Evolutionary conservation across 1,140 invertebrate species (phyloP).

Genomic region (Campoletis sonorensis): DNA sequence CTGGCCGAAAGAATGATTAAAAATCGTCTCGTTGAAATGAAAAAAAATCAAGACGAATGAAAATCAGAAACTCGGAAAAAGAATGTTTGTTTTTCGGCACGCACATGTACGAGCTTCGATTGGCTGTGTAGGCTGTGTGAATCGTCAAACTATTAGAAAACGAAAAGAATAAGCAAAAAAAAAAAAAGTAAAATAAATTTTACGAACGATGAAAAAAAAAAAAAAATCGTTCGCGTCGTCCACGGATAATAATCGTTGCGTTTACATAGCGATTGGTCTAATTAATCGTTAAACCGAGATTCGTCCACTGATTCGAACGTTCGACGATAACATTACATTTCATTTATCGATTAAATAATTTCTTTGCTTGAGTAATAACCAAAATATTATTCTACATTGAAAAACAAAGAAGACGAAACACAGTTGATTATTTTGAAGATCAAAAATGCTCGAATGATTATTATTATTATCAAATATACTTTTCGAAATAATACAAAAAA

Average conservation of each 20-base stretch:
- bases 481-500: too few species aligned
- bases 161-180: conserved; percentile 25
- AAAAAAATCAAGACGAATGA: not conserved
- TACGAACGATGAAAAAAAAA: conserved; percentile 29
- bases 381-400: conserved; percentile 14
- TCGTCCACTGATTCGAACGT: conserved; percentile 68
- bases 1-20: not conserved
- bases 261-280: conserved; percentile 67
- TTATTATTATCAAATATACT: not conserved
- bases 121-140: conserved; percentile 18
- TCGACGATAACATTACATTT: conserved; percentile 64
- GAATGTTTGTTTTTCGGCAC: not conserved
- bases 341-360: conserved; percentile 31
- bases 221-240: conserved; percentile 43
- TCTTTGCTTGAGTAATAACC: too few species aligned
- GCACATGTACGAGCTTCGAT: conserved; percentile 2
- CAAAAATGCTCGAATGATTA: not conserved
- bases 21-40: not conserved
- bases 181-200: conserved; percentile 6
- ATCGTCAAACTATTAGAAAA: conserved; percentile 43
- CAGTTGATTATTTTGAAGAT: not conserved
- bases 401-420: not conserved
- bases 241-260: conserved; percentile 54
- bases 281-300: conserved; percentile 65
- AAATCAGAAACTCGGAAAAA: not conserved